Conservation (phyloP, 2,113 vertebrate species). For the Sinocyclocheilus anophthalmus region DNA sequence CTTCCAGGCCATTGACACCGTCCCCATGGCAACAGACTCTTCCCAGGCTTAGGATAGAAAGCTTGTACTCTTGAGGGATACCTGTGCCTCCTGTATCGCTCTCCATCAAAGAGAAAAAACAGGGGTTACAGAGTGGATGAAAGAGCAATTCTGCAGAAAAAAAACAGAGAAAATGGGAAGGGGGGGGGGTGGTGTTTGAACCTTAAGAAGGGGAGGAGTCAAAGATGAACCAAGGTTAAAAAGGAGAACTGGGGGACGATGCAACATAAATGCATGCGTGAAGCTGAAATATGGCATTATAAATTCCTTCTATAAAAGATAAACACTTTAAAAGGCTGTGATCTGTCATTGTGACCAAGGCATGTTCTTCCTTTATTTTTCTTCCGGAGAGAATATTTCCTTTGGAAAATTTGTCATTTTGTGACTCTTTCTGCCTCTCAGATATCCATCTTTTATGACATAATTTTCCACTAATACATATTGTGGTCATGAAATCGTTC, state of each 20-base stretch:
- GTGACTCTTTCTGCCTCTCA: background rate
- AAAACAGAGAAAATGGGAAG: background rate
- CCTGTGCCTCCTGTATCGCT: slow-evolving; percentile 12
- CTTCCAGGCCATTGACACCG: slow-evolving; percentile 72
- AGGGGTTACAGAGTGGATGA: slow-evolving; percentile 38
- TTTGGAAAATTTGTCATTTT: background rate
- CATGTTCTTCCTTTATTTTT: background rate
- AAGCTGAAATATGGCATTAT: slow-evolving; percentile 17
- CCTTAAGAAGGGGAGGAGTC: background rate
- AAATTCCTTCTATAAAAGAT: too few species aligned
- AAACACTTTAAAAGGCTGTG: slow-evolving; percentile 29
- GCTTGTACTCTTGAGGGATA: slow-evolving; percentile 58
- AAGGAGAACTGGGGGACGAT: background rate
- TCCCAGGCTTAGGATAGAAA: slow-evolving; percentile 55
- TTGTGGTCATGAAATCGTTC: slow-evolving; percentile 21
- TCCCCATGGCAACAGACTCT: slow-evolving; percentile 81
- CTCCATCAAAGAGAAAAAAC: background rate
- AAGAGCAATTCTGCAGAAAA: slow-evolving; percentile 24
- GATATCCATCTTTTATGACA: slow-evolving; percentile 21
- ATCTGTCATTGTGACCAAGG: slow-evolving; percentile 14
- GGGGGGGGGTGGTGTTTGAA: background rate
- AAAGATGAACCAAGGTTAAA: slow-evolving; percentile 2
- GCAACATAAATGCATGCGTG: background rate
- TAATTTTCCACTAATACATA: slow-evolving; percentile 33
- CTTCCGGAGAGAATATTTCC: slow-evolving; percentile 7